Percentiles rank a stretch among this genome's conserved stretches.
These are phyloP conservation scores for Danaus chrysippus DNA, from an alignment of 2,888 invertebrate species.

Conservation along the genomic window DNA sequence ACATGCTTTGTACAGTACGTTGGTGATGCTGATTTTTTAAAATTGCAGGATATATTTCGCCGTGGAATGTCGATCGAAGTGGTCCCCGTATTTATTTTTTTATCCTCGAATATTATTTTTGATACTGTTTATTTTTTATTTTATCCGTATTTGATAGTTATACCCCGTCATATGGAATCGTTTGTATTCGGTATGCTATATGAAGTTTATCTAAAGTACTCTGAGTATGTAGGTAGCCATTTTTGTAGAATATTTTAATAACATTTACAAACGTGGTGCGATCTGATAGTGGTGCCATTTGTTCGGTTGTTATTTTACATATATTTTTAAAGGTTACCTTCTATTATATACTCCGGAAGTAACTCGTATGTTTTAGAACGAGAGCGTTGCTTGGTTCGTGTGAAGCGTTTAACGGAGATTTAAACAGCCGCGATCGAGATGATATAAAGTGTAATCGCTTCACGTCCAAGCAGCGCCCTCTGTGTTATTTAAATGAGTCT, in stretches of 20 bases:
- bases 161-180: slow-evolving; percentile 28
- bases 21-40: slow-evolving; percentile 25
- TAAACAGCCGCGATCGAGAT: not conserved
- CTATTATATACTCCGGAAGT: slow-evolving; percentile 39
- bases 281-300: slow-evolving; percentile 70
- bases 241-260: slow-evolving; percentile 32
- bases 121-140: slow-evolving; percentile 29
- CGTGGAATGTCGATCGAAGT: slow-evolving; percentile 12
- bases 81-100: slow-evolving; percentile 27
- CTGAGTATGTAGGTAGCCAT: slow-evolving; percentile 29
- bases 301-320: slow-evolving; percentile 70
- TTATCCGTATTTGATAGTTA: slow-evolving; percentile 29
- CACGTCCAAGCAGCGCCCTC: slow-evolving; percentile 23
- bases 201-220: slow-evolving; percentile 19
- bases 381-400: slow-evolving; percentile 36
- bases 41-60: slow-evolving; percentile 21
- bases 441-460: slow-evolving; percentile 6
- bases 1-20: slow-evolving; percentile 29
- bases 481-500: slow-evolving; percentile 31
- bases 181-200: slow-evolving; percentile 28
- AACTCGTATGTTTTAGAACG: slow-evolving; percentile 33
- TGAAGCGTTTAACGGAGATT: not conserved
- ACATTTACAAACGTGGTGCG: slow-evolving; percentile 54
- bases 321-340: slow-evolving; percentile 65
- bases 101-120: slow-evolving; percentile 31